phyloP scores from a whole-genome alignment of 2,888 invertebrate species.

The Petrophora chlorosata region DNA sequence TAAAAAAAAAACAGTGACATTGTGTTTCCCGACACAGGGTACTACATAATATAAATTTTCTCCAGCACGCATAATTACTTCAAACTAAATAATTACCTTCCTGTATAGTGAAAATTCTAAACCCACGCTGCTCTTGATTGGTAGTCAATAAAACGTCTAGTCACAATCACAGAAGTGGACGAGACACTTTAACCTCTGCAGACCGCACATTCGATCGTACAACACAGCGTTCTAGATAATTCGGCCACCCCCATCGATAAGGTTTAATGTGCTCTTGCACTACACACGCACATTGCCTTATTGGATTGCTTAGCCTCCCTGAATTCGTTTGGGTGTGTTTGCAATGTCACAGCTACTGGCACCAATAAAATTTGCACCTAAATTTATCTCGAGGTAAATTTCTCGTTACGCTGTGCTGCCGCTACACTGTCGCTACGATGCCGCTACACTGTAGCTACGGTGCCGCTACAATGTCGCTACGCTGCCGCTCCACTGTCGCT shows the following conservation, averaged over 20 bases:
- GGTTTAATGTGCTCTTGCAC: constrained; percentile 43
- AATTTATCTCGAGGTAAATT: neutral
- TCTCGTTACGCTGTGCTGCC: no score
- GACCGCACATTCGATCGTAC: constrained; percentile 22
- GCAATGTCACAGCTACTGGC: neutral
- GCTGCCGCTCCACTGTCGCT: no score
- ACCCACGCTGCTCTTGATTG: neutral
- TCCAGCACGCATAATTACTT: no score
- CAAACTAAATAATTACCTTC: no score
- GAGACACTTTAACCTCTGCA: constrained; percentile 34
- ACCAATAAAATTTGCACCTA: neutral
- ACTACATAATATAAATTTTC: no score
- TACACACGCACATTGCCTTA: constrained; percentile 46
- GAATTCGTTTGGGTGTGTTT: constrained; percentile 40
- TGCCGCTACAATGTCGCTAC: no score
- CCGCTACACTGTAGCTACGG: no score
- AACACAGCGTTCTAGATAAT: constrained; percentile 32
- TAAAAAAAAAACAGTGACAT: no score
- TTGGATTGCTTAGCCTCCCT: constrained; percentile 48
- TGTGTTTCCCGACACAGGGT: no score
- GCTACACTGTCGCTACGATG: no score
- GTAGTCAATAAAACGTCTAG: neutral
- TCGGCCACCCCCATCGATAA: constrained; percentile 37
- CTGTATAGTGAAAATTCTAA: neutral
- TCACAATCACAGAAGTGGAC: constrained; percentile 16